Conservation (phyloP, 37 sponge, comb jelly and placozoan species). For the Beroe ovata region DNA sequence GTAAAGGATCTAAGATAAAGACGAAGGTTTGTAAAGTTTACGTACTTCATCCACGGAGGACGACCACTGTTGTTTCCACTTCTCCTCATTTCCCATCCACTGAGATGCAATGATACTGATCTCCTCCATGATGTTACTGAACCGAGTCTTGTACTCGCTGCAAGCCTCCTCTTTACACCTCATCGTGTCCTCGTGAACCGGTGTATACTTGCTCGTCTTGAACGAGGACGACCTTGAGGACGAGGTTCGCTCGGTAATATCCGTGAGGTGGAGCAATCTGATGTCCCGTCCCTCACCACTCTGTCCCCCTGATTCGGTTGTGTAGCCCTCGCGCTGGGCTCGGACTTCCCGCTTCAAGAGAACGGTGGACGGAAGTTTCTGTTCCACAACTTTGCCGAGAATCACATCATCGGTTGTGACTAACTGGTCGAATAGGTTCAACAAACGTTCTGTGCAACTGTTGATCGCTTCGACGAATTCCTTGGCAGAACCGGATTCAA, state of each 20-base stretch:
- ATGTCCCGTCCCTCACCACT: slow-evolving; percentile 17
- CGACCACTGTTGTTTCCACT: slow-evolving; percentile 39
- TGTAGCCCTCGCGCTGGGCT: slow-evolving; percentile 2
- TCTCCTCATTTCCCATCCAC: slow-evolving; percentile 31
- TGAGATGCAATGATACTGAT: background rate
- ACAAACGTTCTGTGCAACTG: background rate
- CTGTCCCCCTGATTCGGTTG: background rate
- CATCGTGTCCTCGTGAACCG: slow-evolving; percentile 21
- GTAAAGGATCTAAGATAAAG: background rate
- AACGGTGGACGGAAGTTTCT: slow-evolving; percentile 48
- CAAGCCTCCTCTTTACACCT: background rate
- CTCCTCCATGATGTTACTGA: slow-evolving; percentile 10
- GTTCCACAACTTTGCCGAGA: slow-evolving; percentile 12
- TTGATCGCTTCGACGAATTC: slow-evolving; percentile 14
- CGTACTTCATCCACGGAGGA: slow-evolving; percentile 27
- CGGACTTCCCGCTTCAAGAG: slow-evolving; percentile 43
- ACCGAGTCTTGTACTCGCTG: slow-evolving; percentile 6
- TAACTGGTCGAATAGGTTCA: slow-evolving; percentile 37
- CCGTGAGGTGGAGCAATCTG: background rate
- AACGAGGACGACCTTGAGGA: background rate
- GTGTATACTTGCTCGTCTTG: slow-evolving; percentile 57
- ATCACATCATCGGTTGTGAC: slow-evolving; percentile 56
- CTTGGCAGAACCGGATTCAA: background rate
- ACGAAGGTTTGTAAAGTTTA: slow-evolving; percentile 46
- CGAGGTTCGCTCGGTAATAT: slow-evolving; percentile 38